Evolutionary conservation across 2,797 vertebrate genomes (phyloP), one percentile per base, ranked within the genome.

Genomic region (Novumbra hubbsi): DNA sequence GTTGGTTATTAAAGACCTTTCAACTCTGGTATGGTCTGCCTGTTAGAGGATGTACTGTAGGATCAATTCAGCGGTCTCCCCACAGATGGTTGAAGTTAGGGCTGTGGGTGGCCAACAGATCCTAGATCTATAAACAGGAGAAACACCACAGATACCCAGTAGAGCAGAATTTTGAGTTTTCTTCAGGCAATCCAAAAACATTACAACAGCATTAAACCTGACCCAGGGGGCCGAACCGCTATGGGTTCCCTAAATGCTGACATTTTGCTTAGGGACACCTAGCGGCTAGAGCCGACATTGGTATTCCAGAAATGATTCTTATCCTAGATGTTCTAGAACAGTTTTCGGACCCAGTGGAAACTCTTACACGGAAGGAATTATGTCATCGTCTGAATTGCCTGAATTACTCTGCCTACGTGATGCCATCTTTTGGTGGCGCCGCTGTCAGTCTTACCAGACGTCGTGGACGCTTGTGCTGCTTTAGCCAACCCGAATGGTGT

Each of bases 401-500:
- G 32, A 45, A 8, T 45, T 1, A 8, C 41, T 8, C 41, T 21
- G 52, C 52, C 52, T 19, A 57, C 21, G 6, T 57, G 16, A 57
- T n/a, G 9, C 9, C 52, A n/a, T 21, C 41, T 70, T 12, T 45
- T 8, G 4, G 41, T 49, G 70, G 11, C 62, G 0, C 15, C 52
- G 4, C 66, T 41, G 73, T 57, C 78, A n/a, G 41, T 12, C 6
- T 45, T 21, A 19, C 21, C 52, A 57, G 17, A 57, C 16, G 15
- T 52, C 1, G 3, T 71, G 41, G 12, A 32, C 48, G n/a, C 74
- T 41, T 19, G 67, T 71, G 73, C 38, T 21, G 32, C 48, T 15
- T 27, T 12, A 77, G 30, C 68, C 48, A 41, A 52, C 49, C 63
- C 68, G 1, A 79, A 74, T 62, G 79, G 70, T 17, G 17, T n/a